Conservation (phyloP, 2,797 vertebrate species). For the Rhinophrynus dorsalis region DNA sequence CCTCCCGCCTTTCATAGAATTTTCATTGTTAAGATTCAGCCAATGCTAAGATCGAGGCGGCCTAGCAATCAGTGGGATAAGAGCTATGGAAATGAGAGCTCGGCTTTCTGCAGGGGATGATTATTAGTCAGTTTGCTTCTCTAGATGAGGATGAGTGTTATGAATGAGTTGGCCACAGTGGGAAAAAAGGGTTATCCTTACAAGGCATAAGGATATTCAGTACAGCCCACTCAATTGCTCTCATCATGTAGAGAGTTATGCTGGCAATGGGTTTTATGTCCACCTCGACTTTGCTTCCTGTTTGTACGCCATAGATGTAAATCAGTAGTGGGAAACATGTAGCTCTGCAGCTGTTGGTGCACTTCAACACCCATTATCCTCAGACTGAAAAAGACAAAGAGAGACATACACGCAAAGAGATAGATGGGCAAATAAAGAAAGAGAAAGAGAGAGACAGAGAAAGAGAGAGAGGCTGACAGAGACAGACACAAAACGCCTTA, state of each 20-base stretch:
- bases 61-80: conserved; percentile 1
- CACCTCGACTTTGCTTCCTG: too few relatives aligned
- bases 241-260: not conserved
- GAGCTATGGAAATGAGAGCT: conserved; percentile 11
- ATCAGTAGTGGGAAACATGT: too few relatives aligned
- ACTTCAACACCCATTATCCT: too few relatives aligned
- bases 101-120: not conserved
- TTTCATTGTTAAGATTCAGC: not conserved
- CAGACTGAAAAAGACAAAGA: too few relatives aligned
- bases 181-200: not conserved
- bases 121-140: not conserved
- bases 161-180: not conserved
- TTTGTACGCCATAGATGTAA: too few relatives aligned
- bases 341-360: too few relatives aligned
- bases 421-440: too few relatives aligned
- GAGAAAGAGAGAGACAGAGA: too few relatives aligned
- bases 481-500: too few relatives aligned
- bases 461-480: too few relatives aligned
- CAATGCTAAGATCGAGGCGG: not conserved
- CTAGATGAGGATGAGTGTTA: not conserved
- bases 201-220: not conserved
- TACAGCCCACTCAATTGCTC: not conserved
- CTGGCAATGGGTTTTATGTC: not conserved
- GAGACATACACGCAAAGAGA: too few relatives aligned
- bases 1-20: not conserved